These are phyloP conservation scores for Axinella damicornis DNA, from an alignment of 37 sponge, comb jelly and placozoan species.

Conservation along the genomic window DNA sequence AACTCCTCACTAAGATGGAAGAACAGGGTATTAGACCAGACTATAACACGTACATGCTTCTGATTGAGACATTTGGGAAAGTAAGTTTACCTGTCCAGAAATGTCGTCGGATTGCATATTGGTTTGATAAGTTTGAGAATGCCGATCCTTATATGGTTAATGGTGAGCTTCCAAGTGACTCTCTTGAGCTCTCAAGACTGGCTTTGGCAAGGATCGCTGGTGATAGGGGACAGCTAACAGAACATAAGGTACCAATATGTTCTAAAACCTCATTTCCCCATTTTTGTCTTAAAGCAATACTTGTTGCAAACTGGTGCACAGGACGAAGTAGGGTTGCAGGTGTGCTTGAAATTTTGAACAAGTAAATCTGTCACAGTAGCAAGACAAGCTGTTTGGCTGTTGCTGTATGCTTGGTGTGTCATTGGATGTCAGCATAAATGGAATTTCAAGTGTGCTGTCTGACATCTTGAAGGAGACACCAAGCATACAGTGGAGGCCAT, in stretches of 20 bases:
- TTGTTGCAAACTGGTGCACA: too few species aligned
- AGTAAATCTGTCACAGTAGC: too few species aligned
- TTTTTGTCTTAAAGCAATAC: too few species aligned
- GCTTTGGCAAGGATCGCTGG: constrained; percentile 58
- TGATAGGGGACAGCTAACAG: constrained; percentile 31
- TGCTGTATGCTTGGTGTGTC: too few species aligned
- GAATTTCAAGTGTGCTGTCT: too few species aligned
- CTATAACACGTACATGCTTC: constrained; percentile 63
- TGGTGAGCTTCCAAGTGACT: constrained; percentile 48
- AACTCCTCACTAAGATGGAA: constrained; percentile 90
- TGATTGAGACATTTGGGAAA: constrained; percentile 79
- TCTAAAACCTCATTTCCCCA: too few species aligned
- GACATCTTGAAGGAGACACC: too few species aligned
- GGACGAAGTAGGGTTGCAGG: too few species aligned
- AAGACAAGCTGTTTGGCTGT: too few species aligned
- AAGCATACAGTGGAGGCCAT: too few species aligned
- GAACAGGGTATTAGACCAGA: constrained; percentile 87
- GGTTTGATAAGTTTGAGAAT: constrained; percentile 83
- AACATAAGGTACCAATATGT: constrained; percentile 55
- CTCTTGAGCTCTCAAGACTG: constrained; percentile 57
- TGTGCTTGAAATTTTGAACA: too few species aligned
- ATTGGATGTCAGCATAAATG: too few species aligned
- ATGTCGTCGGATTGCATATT: constrained; percentile 83
- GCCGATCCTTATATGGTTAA: constrained; percentile 82
- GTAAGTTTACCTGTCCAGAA: constrained; percentile 86